These are phyloP conservation scores for Dolichallabes microphthalmus DNA, from an alignment of 2,113 vertebrate genomes.

Conservation along the genomic window DNA sequence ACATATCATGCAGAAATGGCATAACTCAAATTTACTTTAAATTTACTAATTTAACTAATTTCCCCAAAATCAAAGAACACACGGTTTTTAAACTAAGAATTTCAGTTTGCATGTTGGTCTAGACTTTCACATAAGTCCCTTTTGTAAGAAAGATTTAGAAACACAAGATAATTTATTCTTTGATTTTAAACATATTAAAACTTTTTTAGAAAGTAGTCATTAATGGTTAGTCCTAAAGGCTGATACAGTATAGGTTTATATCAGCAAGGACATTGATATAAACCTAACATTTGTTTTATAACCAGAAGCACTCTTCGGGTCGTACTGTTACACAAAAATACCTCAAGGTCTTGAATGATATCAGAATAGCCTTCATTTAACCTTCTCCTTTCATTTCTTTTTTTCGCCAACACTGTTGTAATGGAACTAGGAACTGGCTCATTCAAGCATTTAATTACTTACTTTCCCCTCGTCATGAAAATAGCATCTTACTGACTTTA, in stretches of 20 bases:
- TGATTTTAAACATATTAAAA: too few relatives aligned
- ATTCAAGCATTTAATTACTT: conserved; percentile 15
- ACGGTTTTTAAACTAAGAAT: too few relatives aligned
- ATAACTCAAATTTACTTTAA: too few relatives aligned
- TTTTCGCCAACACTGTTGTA: not conserved
- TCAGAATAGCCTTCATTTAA: conserved; percentile 4
- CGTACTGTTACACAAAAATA: not conserved
- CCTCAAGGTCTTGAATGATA: not conserved
- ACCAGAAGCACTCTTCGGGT: not conserved
- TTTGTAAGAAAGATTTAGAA: too few relatives aligned
- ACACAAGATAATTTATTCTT: too few relatives aligned
- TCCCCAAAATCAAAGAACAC: too few relatives aligned
- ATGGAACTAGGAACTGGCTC: not conserved
- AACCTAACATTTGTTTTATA: not conserved
- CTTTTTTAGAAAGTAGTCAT: too few relatives aligned
- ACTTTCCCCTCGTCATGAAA: not conserved
- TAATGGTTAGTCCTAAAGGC: not conserved
- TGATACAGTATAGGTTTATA: not conserved
- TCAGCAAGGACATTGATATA: not conserved
- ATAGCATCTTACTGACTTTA: not conserved
- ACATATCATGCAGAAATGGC: too few relatives aligned
- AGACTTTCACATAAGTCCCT: too few relatives aligned
- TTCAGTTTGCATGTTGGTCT: too few relatives aligned
- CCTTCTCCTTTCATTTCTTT: not conserved
- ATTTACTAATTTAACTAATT: too few relatives aligned